Percentiles rank a stretch among this genome's conserved stretches.
These are phyloP conservation scores for Camelus bactrianus DNA, from an alignment of 2,113 vertebrate genomes.

Conservation along the genomic window DNA sequence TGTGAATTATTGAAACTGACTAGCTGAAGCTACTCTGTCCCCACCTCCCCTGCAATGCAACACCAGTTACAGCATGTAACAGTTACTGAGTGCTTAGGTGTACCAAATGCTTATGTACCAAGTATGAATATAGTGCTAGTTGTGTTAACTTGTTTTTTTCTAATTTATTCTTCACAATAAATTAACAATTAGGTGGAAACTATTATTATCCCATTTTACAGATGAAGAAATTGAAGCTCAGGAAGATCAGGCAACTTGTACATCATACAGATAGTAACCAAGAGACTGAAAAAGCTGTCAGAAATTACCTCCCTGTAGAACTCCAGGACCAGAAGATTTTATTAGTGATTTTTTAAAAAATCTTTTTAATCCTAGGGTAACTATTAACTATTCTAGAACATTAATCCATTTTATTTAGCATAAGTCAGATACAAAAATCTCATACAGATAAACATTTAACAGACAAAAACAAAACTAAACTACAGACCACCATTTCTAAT, in stretches of 20 bases:
- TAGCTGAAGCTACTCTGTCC: not conserved
- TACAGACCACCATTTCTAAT: not conserved
- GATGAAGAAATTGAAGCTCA: not conserved
- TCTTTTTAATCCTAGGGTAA: not conserved
- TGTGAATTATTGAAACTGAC: not conserved
- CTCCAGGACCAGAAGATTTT: not conserved
- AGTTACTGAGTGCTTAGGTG: not conserved
- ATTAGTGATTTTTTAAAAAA: not conserved
- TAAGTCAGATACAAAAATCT: not conserved
- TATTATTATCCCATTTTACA: not conserved
- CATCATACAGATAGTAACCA: not conserved
- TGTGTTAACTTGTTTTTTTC: conserved; percentile 1
- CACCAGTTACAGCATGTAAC: not conserved
- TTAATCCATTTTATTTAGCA: not conserved
- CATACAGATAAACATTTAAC: not conserved
- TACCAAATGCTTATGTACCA: not conserved
- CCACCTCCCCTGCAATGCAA: not conserved
- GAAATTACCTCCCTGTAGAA: not conserved
- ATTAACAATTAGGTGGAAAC: not conserved
- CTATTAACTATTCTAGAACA: not conserved
- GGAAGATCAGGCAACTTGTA: not conserved
- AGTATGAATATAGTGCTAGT: not conserved
- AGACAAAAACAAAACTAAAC: not conserved
- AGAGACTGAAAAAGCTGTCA: not conserved
- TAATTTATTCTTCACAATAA: not conserved